phyloP scores from a whole-genome alignment of 2,888 invertebrate species.

The Himalopsyche tibetana region DNA sequence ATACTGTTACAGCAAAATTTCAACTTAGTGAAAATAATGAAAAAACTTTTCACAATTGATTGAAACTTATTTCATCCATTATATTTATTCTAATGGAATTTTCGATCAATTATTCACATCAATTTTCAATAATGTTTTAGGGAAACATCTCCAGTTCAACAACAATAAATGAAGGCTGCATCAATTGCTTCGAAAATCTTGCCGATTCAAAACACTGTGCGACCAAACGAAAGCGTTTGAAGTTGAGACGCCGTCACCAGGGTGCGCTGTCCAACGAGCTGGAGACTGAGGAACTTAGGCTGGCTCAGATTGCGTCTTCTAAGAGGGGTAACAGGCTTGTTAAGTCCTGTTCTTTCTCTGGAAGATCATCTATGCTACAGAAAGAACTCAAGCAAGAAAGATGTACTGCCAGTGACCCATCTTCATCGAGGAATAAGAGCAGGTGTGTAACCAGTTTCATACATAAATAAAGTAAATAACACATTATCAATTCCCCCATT shows the following conservation, averaged over 20 bases:
- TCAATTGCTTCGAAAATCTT: slow-evolving; percentile 75
- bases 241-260: slow-evolving; percentile 70
- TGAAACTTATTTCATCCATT: not conserved
- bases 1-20: too few species aligned
- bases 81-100: not conserved
- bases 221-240: slow-evolving; percentile 73
- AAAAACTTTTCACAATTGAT: not conserved
- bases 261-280: slow-evolving; percentile 66
- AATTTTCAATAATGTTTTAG: slow-evolving; percentile 67
- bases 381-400: slow-evolving; percentile 77
- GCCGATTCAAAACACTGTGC: slow-evolving; percentile 73
- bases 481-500: too few species aligned
- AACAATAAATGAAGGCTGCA: slow-evolving; percentile 77
- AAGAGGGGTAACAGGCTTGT: slow-evolving; percentile 75
- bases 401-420: slow-evolving; percentile 81
- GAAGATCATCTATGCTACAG: slow-evolving; percentile 78
- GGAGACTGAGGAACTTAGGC: slow-evolving; percentile 68
- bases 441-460: slow-evolving; percentile 69
- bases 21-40: too few species aligned
- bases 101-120: not conserved
- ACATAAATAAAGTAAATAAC: not conserved
- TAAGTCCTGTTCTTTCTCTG: slow-evolving; percentile 86
- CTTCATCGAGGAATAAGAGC: slow-evolving; percentile 76
- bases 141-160: slow-evolving; percentile 77
- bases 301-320: slow-evolving; percentile 67